phyloP scores from a whole-genome alignment of 2,888 invertebrate genomes.

The Campoletis raptor region DNA sequence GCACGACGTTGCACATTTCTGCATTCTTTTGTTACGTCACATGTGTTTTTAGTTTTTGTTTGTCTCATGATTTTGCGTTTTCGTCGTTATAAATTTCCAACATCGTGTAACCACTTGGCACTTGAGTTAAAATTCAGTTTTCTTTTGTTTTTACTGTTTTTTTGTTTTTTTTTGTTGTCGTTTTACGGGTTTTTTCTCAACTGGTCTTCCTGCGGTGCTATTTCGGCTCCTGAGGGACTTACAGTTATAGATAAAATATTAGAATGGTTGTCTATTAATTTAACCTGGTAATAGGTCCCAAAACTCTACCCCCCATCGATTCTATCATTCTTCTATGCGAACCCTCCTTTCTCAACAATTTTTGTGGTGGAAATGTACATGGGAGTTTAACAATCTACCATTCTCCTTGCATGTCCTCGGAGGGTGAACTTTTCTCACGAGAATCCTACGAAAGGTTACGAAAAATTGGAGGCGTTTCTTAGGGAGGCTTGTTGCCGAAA shows the following conservation, averaged over 20 bases:
- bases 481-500: slow-evolving; percentile 19
- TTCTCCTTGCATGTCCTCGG: not conserved
- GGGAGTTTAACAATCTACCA: slow-evolving; percentile 17
- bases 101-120: not conserved
- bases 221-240: not conserved
- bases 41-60: slow-evolving; percentile 32
- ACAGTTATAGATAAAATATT: slow-evolving; percentile 1
- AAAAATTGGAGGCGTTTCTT: slow-evolving; percentile 31
- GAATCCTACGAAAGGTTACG: slow-evolving; percentile 20
- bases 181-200: not conserved
- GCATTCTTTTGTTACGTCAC: slow-evolving; percentile 60
- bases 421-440: slow-evolving; percentile 27
- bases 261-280: slow-evolving; percentile 6
- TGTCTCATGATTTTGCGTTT: slow-evolving; percentile 41
- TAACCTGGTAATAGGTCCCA: not conserved
- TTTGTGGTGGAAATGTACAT: not conserved
- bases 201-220: not conserved
- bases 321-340: not conserved
- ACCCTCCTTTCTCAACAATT: slow-evolving; percentile 21
- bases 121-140: slow-evolving; percentile 7
- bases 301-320: not conserved
- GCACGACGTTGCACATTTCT: slow-evolving; percentile 50
- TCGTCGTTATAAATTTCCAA: slow-evolving; percentile 3
- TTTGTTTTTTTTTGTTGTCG: not conserved
- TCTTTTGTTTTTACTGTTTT: not conserved